Conservation (phyloP, 2,888 invertebrate genomes). For the Luperina nickerlii region DNA sequence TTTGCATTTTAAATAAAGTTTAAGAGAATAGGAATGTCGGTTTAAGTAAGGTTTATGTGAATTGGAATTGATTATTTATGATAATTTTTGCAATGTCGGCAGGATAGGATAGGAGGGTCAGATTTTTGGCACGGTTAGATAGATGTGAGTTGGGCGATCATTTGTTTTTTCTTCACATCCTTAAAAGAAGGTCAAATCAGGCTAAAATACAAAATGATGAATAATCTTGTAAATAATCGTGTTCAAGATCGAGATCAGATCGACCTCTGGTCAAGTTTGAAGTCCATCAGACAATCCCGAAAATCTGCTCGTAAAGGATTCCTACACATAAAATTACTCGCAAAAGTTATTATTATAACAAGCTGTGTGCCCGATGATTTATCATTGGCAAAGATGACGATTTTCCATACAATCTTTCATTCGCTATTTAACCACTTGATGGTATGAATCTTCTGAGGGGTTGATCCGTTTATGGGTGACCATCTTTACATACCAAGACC, state of each 20-base stretch:
- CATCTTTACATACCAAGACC: too few relatives aligned
- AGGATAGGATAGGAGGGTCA: not conserved
- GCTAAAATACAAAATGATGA: not conserved
- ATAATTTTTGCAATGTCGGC: not conserved
- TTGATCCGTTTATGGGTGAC: too few relatives aligned
- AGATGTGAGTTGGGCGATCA: not conserved
- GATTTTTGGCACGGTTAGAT: not conserved
- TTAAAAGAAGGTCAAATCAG: not conserved
- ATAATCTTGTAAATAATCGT: not conserved
- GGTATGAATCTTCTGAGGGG: too few relatives aligned
- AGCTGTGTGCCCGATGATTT: not conserved
- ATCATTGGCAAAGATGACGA: not conserved
- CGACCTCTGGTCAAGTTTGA: not conserved
- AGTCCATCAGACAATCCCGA: not conserved
- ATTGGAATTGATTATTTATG: conserved; percentile 11
- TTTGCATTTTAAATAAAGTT: conserved; percentile 39
- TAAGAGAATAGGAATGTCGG: conserved; percentile 10
- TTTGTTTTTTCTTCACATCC: not conserved
- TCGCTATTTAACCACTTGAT: too few relatives aligned
- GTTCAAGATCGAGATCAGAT: not conserved
- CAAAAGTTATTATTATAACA: not conserved
- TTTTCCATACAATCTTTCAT: not conserved
- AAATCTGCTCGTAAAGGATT: not conserved
- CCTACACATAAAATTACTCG: not conserved
- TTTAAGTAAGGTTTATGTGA: conserved; percentile 33